These are phyloP conservation scores for Amphipoea oculea DNA, from an alignment of 2,888 invertebrate genomes.

Conservation along the genomic window DNA sequence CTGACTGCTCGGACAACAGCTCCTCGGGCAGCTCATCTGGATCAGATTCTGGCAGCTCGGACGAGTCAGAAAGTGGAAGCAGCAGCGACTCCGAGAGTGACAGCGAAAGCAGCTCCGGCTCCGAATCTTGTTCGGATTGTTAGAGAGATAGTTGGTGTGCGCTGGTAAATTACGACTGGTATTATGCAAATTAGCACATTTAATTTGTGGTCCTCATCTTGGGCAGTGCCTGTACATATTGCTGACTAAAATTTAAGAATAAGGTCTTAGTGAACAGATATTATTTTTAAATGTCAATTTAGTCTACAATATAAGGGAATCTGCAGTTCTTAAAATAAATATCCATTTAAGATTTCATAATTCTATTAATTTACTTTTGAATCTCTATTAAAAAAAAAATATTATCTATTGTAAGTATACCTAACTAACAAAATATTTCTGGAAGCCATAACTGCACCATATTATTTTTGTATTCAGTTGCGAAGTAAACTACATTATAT, in stretches of 20 bases:
- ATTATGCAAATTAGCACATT: slow-evolving; percentile 48
- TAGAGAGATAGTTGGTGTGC: slow-evolving; percentile 72
- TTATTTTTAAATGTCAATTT: slow-evolving; percentile 24
- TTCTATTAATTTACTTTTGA: neutral
- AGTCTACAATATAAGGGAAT: slow-evolving; percentile 4
- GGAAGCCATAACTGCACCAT: neutral
- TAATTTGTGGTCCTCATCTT: neutral
- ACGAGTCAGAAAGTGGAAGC: slow-evolving; percentile 77
- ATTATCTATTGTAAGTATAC: neutral
- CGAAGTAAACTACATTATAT: too few species aligned
- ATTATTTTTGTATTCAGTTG: slow-evolving; percentile 2
- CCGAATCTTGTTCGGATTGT: slow-evolving; percentile 73
- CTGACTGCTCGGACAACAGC: slow-evolving; percentile 78
- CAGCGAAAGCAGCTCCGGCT: slow-evolving; percentile 79
- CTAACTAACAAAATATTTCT: neutral
- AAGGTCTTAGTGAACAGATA: slow-evolving; percentile 17
- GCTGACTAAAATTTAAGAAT: slow-evolving; percentile 7
- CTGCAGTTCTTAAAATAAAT: neutral
- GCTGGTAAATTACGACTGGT: slow-evolving; percentile 73
- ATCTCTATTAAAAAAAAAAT: neutral
- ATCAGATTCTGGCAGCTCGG: slow-evolving; percentile 79
- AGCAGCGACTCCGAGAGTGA: slow-evolving; percentile 79
- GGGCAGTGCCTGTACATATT: slow-evolving; percentile 37
- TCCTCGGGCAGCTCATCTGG: slow-evolving; percentile 81
- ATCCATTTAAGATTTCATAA: neutral